Conservation (phyloP, 2,113 vertebrate species). For the Euleptes europaea region DNA sequence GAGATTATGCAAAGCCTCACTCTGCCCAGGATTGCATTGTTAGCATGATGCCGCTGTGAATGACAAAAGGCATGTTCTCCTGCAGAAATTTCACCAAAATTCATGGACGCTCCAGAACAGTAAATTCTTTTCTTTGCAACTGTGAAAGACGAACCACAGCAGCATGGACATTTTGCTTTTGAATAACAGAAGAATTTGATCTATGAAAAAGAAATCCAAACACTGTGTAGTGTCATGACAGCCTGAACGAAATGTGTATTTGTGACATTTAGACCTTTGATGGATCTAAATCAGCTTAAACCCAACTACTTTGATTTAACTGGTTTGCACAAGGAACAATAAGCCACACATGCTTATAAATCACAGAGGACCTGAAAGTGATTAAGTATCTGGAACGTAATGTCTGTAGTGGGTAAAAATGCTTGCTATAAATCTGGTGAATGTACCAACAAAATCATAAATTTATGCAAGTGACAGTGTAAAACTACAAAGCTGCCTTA, state of each 20-base stretch:
- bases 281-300: neutral
- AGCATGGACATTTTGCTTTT: neutral
- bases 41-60: neutral
- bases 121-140: neutral
- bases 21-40: too few species aligned
- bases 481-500: neutral
- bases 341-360: neutral
- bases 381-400: conserved; percentile 14
- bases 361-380: neutral
- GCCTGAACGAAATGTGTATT: neutral
- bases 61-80: neutral
- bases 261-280: neutral
- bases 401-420: conserved; percentile 12
- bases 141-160: neutral
- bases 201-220: neutral
- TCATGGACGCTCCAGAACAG: neutral
- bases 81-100: neutral
- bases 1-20: neutral
- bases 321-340: neutral
- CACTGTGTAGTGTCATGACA: neutral
- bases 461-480: conserved; percentile 5
- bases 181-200: neutral
- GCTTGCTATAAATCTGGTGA: neutral
- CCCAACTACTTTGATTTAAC: conserved; percentile 1
- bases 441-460: conserved; percentile 4